These are phyloP conservation scores for Melopsittacus undulatus DNA, from an alignment of 2,797 vertebrate genomes.

Conservation along the genomic window DNA sequence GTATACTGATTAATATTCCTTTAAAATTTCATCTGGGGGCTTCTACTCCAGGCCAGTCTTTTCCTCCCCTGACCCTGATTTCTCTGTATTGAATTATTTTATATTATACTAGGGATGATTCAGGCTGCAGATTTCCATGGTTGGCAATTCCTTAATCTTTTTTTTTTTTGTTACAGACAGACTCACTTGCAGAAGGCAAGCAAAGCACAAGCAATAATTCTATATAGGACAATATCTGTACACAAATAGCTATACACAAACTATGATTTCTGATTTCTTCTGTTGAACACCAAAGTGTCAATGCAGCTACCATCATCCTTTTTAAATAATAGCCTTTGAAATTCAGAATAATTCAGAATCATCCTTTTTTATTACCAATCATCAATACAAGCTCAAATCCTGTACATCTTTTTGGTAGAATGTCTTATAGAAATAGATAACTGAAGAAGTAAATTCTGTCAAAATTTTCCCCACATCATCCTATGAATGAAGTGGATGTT, in stretches of 20 bases:
- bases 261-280: background rate
- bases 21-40: background rate
- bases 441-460: background rate
- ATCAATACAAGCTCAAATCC: background rate
- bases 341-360: background rate
- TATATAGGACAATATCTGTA: background rate
- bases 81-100: background rate
- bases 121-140: background rate
- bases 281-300: background rate
- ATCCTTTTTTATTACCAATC: background rate
- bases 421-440: background rate
- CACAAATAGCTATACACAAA: background rate
- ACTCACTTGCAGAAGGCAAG: background rate
- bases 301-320: background rate
- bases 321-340: background rate
- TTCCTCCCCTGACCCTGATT: background rate
- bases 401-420: background rate
- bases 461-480: background rate
- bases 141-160: background rate
- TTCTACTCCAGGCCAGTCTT: background rate
- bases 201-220: background rate
- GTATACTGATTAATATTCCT: background rate
- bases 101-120: background rate
- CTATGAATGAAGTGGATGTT: background rate
- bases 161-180: background rate